Base-by-base conservation (phyloP, 1,140 invertebrate genomes). In the Saccostrea cuccullata region DNA sequence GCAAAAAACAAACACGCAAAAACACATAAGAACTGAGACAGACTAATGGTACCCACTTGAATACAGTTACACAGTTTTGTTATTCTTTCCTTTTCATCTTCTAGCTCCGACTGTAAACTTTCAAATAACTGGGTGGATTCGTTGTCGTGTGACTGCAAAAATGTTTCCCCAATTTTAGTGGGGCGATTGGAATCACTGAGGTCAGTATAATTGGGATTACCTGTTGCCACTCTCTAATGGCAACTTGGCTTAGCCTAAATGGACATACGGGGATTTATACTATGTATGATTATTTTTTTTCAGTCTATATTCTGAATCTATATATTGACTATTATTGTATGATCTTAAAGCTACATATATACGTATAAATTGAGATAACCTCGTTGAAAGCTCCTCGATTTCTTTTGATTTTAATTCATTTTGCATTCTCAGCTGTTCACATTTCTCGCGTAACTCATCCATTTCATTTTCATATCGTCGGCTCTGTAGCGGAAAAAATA, bases 311-410 rank as follows among this genome's bases (percentile, higher is more conserved):
- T 47, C 47, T 47, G 47, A 47, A 47, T 9, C 9, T 9, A 47
- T 8, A 47, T 6, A 47, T 47, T 60, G 58, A 4, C 13, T 60
- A 20, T 64, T 6, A 5, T 20, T 17, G 5, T 6, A 64, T 64
- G 17, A 64, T 3, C 17, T 20, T 64, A 64, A 64, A 17, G 8
- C 1, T 64, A 17, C n/a, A 20, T 64, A 36, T 36, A 36, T 36
- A 36, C 30, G 30, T 17, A 64, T 6, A 64, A 1, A 77, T 30
- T 3, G 11, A 77, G 30, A 30, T 4, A 17, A 77, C 70, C 70
- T 77, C 11, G 23, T 77, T 30, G 70, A 15, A 77, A 77, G 70
- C 30, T 77, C 70, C 15, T 77, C 70, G 26, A 77, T 77, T 30
- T 77, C 70, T 13, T 36, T 26, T 36, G 70, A 77, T 26, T 77